phyloP scores from a whole-genome alignment of 2,797 vertebrate species.

The Steatocranus sp. region DNA sequence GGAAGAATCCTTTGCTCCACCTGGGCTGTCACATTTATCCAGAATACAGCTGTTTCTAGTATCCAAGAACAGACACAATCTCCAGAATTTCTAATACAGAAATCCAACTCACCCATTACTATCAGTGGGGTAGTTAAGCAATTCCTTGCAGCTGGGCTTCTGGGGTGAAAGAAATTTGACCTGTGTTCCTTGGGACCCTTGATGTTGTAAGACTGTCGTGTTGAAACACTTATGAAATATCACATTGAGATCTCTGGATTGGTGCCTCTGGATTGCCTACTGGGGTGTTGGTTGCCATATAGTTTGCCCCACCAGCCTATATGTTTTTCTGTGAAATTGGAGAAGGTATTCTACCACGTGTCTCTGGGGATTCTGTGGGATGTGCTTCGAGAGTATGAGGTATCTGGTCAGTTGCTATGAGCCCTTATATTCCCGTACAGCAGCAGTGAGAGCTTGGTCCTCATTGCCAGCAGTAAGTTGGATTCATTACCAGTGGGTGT shows the following conservation, averaged over 20 bases:
- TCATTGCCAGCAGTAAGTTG: neutral
- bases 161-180: neutral
- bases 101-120: neutral
- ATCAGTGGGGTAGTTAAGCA: neutral
- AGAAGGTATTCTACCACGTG: fast-evolving
- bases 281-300: neutral
- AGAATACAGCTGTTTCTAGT: neutral
- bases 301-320: neutral
- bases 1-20: neutral
- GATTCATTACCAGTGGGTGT: neutral
- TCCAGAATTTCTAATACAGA: neutral
- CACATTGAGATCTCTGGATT: neutral
- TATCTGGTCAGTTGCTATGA: neutral
- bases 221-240: neutral
- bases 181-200: neutral
- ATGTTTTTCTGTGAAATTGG: neutral
- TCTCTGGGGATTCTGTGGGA: neutral
- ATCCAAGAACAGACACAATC: neutral
- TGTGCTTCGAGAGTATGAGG: fast-evolving
- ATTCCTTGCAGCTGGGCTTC: neutral
- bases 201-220: neutral
- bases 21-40: neutral
- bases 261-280: neutral
- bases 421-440: neutral
- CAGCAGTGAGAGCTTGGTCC: neutral